Base-by-base conservation (phyloP, 1,140 invertebrate genomes). In the Branchinecta lynchi region DNA sequence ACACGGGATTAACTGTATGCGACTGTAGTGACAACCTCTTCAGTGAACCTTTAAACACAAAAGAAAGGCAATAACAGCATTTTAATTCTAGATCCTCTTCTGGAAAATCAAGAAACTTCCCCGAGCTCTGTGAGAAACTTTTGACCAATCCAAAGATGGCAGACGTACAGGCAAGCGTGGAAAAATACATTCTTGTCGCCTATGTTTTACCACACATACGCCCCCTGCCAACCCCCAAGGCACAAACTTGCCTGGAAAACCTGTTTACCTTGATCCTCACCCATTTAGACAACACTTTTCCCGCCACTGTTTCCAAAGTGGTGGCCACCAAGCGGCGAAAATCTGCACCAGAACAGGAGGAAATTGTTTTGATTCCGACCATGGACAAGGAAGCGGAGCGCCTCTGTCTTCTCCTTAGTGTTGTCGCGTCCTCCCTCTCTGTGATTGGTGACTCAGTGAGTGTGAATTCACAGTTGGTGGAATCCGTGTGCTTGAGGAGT, bases 371-470 rank as follows among this genome's bases (percentile, higher is more conserved):
- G 17, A 20, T 20, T 12, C 51, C 51, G 17, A 15, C 51, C 1
- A 60, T 60, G 51, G 51, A 60, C 17, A 60, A 20, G 17, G 17
- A 60, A 15, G 12, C 6, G 2, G 51, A 60, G 17, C 12, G 51
- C 12, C 17, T 60, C 12, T 60, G 51, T 6, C 17, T 60, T 3
- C 51, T 60, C 6, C 51, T 60, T 60, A 20, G 51, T 20, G 51
- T 15, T 12, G 17, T 60, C 12, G 51, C 51, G 12, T 60, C 51
- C 17, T 60, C 51, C 17, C 51, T 12, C 17, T 60, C 82, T 72
- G 74, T 81, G 0, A 77, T 83, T 72, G 32, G 32, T 32, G 85
- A 85, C 72, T 77, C 84, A 70, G 77, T 81, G 0, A 77, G 78
- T 69, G 76, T 77, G 69, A 78, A 81, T 66, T 77, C 7, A 43